A percentile compares a stretch with the other conserved stretches of the same genome.
phyloP scores from a whole-genome alignment of 2,113 vertebrate genomes.

The Hemiprocne comata region DNA sequence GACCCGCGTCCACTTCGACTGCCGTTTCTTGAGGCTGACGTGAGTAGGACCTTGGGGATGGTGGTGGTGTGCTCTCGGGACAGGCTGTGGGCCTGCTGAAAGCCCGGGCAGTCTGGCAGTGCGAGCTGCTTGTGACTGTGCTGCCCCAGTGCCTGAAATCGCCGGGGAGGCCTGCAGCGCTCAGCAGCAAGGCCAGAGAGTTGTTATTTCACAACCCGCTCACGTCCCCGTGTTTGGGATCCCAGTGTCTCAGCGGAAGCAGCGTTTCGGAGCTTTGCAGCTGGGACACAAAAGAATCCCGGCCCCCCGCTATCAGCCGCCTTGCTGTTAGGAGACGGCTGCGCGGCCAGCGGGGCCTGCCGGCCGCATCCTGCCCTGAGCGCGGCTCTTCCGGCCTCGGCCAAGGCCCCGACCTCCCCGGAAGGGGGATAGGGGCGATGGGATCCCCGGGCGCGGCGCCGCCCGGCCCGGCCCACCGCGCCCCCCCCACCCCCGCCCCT shows the following conservation, averaged over 20 bases:
- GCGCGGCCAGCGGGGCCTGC: not conserved
- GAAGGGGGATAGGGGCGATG: no score
- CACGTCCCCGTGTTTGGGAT: not conserved
- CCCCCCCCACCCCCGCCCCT: not conserved
- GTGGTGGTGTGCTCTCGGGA: not conserved
- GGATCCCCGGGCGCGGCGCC: not conserved
- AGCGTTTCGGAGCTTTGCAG: not conserved
- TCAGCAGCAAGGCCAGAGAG: fast-evolving
- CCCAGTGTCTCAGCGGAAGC: not conserved
- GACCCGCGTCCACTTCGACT: conserved; percentile 61
- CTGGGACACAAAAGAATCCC: not conserved
- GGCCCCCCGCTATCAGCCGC: not conserved
- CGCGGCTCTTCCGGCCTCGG: not conserved
- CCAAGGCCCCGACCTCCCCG: not conserved
- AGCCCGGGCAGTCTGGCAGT: not conserved
- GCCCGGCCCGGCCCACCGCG: no score
- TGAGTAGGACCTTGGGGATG: conserved; percentile 34
- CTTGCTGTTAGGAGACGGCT: no score
- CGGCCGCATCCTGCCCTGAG: not conserved
- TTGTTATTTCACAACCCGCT: not conserved
- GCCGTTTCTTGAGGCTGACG: conserved; percentile 68
- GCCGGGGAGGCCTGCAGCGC: not conserved
- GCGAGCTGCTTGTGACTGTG: not conserved
- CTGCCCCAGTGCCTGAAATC: fast-evolving
- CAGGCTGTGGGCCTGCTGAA: not conserved